Evolutionary conservation across 2,113 vertebrate genomes (phyloP), one percentile per base, ranked within the genome.

Genomic region (Phalacrocorax brasilianus): DNA sequence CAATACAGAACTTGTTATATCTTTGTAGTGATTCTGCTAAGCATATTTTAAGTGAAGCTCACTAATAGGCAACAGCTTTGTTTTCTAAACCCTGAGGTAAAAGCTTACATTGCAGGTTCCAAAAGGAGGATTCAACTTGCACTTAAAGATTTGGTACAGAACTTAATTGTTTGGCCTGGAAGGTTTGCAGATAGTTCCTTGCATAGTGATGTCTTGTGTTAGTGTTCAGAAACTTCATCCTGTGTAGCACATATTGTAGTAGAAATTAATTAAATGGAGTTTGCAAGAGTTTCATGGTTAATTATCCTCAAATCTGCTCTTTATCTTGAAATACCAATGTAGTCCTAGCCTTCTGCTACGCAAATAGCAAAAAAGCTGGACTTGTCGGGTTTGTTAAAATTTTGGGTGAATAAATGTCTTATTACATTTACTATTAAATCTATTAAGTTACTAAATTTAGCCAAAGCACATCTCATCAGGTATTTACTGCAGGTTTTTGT

Each of bases 91-190:
- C 6, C 14, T 18, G 33, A 81, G 12, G 14, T 70, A 30, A 61
- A 81, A 72, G 19, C 40, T 42, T 47, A 28, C 0, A 0, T 62
- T 92, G 19, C 0, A 1, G 11, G 6, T 52, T 26, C 35, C 42
- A 47, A 86, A 58, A 75, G 62, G 44, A 68, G 20, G 27, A 24
- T 59, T 56, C 14, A 35, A 1, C 24, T 38, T 83, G 45, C 6
- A 7, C 23, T 62, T 82, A 49, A 38, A 52, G 32, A 66, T 50
- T 11, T 71, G 24, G 18, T 76, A 42, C 28, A 8, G 12, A 76
- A 45, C 15, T 13, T 27, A 63, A 24, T 61, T 44, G 5, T 38
- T 68, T 73, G 45, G 40, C 50, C 28, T 35, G 7, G 28, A 61
- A 94, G 21, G 22, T 22, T 86, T 78, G 58, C 14, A 45, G 58